phyloP scores from a whole-genome alignment of 2,797 vertebrate genomes.

The Aselliscus stoliczkanus region DNA sequence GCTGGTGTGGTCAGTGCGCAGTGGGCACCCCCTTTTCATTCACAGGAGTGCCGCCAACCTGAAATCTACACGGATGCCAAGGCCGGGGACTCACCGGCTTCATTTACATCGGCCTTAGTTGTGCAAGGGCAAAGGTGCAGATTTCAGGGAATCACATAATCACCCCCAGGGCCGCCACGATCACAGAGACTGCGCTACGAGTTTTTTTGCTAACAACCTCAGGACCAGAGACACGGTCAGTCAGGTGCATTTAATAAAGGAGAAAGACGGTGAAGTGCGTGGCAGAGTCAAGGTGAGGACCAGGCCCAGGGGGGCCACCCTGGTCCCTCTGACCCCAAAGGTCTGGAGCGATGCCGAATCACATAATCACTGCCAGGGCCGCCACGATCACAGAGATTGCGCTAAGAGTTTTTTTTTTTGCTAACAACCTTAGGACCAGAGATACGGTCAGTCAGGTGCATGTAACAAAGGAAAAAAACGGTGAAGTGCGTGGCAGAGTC shows the following conservation, averaged over 20 bases:
- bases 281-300: neutral
- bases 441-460: rapidly evolving
- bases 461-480: neutral
- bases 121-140: neutral
- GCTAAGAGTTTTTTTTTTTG: neutral
- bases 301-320: neutral
- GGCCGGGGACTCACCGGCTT: neutral
- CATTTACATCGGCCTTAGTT: neutral
- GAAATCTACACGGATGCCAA: neutral
- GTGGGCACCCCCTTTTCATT: neutral
- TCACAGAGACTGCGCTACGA: neutral
- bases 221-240: rapidly evolving
- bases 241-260: neutral
- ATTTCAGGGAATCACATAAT: neutral
- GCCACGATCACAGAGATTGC: neutral
- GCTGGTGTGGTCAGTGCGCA: neutral
- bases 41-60: neutral
- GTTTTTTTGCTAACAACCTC: neutral
- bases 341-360: neutral
- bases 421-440: neutral
- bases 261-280: neutral
- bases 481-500: neutral
- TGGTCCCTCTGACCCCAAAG: neutral
- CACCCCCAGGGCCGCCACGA: neutral
- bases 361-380: neutral